Evolutionary conservation across 2,113 vertebrate genomes (phyloP), one percentile per base, ranked within the genome.

Genomic region (Callipepla squamata): DNA sequence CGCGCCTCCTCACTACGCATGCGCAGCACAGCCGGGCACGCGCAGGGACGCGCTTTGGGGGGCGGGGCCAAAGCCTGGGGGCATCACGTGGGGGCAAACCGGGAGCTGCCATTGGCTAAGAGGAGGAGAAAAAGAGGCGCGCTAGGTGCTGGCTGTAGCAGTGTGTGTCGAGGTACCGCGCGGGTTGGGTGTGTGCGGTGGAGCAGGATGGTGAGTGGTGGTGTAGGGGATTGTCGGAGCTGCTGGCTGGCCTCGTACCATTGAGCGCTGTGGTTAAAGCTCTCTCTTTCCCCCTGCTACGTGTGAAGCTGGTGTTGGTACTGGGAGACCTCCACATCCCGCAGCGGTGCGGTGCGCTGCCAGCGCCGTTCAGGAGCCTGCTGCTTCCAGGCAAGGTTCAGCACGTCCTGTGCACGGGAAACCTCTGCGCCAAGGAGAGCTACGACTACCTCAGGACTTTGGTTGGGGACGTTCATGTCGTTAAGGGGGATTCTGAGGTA

Each of bases 301-400:
- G 69, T 63, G 73, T 17, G 13, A 96, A 99, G 99, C 97, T 99
- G 98, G 98, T 99, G 97, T 97, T 99, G 92, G 99, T 99, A 30
- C 96, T 99, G 91, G 98, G 99, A 97, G 98, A 99, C 92, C 98
- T 99, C 91, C 99, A 98, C 96, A 98, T 99, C 96, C 99, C 98
- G 10, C 98, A 99, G 94, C 98, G 98, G 57, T 98, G 99, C 97
- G 98, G 98, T 86, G 98, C 98, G n/a, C 96, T 99, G n/a, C 99
- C 98, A 4, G 98, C 96, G 70, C 98, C 98, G 97, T 99, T 99
- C 96, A 98, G 98, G 97, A 98, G 99, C 94, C 97, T 99, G 87
- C 96, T 99, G 96, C 98, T 99, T 14, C 99, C 99, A 2, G 99
- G 99, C 26, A 99, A 98, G 97, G 99, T 99, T 92, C 99, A 99